Evolutionary conservation across 2,888 invertebrate genomes (phyloP).

Genomic region (Eremobia ochroleuca): DNA sequence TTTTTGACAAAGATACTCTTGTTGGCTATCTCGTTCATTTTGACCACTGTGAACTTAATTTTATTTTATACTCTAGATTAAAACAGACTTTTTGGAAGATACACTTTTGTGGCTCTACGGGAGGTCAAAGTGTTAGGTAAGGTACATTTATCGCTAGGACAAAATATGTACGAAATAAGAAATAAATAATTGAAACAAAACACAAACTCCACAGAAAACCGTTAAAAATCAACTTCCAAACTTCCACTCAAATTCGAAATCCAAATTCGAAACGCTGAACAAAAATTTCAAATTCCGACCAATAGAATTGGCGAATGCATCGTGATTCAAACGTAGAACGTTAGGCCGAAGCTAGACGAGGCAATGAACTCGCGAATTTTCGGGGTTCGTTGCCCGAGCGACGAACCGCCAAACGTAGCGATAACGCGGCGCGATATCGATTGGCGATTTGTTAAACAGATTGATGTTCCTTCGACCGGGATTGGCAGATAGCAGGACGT

Average conservation of each 20-base stretch:
- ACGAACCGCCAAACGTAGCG: constrained; percentile 69
- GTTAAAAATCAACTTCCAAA: constrained; percentile 13
- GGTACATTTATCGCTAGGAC: not conserved
- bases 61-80: not conserved
- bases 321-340: constrained; percentile 62
- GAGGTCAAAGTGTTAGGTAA: not conserved
- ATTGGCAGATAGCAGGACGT: constrained; percentile 48
- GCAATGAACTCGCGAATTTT: constrained; percentile 73
- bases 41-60: not conserved
- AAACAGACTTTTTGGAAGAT: not conserved
- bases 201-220: not conserved
- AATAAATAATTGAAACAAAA: not conserved
- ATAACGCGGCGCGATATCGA: constrained; percentile 72
- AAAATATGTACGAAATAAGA: not conserved
- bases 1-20: not conserved
- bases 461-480: constrained; percentile 55
- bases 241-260: constrained; percentile 25
- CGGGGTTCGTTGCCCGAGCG: constrained; percentile 76
- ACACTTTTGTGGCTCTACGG: not conserved
- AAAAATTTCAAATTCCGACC: constrained; percentile 55
- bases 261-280: constrained; percentile 32
- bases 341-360: constrained; percentile 69
- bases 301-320: constrained; percentile 68
- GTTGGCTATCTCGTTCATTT: not conserved
- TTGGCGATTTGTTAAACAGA: constrained; percentile 70